Evolutionary conservation across 2,113 vertebrate species (phyloP), one percentile per base, ranked within the genome.

Genomic region (Pangasianodon gigas): DNA sequence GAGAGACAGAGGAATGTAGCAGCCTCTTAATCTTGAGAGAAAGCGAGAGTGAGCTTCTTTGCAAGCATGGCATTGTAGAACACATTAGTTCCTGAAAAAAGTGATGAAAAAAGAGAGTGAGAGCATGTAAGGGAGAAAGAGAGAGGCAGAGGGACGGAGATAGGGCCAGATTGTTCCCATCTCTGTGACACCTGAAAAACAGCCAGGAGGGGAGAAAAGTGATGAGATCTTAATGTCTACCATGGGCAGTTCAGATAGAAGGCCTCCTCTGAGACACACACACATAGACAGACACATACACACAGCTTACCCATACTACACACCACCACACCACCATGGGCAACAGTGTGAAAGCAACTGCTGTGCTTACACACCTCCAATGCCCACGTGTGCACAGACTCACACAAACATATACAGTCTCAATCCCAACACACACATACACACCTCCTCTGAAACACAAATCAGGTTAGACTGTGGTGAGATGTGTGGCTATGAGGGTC

Each of bases 401-500:
- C 52, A 56, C n/a, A 58, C 32, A 62, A 26, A 60, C 56, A 62
- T 26, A 46, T 16, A 62, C 32, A 56, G 29, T 58, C 7, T 83
- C 52, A 7, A 46, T 26, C 37, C 21, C 32, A 44, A 46, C 52
- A 58, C 52, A 37, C 81, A 83, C 51, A 19, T 52, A 81, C 83
- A 74, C 89, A 77, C 37, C 54, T 62, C 32, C 32, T 62, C 83
- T 84, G 18, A n/a, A 65, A 46, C 32, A 24, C 81, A 79, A 65
- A 83, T 89, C 92, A 89, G 92, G 89, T 88, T 2, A 13, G 86
- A 93, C 46, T 84, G 84, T 88, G 91, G 89, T 56, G 90, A 85
- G 90, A 93, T 86, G 85, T 88, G 82, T 91, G 88, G 85, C 86
- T 92, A 90, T 86, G 81, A 92, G 91, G 71, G 29, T 52, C 44